phyloP scores from a whole-genome alignment of 64 coral and sea anemone genomes.

The Montipora sp. region DNA sequence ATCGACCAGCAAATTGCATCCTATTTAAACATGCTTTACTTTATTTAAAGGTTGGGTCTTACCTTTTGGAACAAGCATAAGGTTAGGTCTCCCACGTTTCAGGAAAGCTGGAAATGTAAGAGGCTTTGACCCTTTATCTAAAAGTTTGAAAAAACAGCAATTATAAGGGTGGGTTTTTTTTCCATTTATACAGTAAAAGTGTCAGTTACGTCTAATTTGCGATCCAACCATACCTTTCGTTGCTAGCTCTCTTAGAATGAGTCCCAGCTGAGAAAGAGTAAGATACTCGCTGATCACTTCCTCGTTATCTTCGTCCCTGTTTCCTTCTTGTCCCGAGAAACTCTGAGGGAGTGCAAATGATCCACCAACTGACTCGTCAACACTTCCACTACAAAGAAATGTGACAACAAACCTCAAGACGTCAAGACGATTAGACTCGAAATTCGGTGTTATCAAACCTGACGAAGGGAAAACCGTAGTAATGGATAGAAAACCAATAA shows the following conservation, averaged over 20 bases:
- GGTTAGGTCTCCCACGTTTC: slow-evolving; percentile 73
- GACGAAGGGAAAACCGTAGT: too few species aligned
- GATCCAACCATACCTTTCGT: slow-evolving; percentile 24
- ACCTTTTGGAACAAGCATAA: slow-evolving; percentile 89
- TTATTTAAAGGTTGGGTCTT: background rate
- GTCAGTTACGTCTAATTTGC: too few species aligned
- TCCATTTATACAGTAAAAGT: too few species aligned
- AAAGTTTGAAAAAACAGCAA: background rate
- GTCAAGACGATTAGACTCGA: too few species aligned
- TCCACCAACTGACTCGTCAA: background rate
- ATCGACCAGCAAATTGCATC: too few species aligned
- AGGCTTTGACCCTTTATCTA: slow-evolving; percentile 19
- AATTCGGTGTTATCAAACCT: too few species aligned
- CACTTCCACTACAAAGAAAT: background rate
- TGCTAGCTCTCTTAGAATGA: slow-evolving; percentile 52
- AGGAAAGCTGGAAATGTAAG: slow-evolving; percentile 72
- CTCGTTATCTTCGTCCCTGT: slow-evolving; percentile 13
- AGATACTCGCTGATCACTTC: slow-evolving; percentile 58
- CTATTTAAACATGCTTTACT: too few species aligned
- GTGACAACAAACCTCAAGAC: background rate
- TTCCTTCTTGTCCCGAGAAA: background rate
- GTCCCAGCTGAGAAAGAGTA: slow-evolving; percentile 61
- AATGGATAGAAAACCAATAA: too few species aligned
- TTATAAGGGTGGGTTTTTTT: too few species aligned
- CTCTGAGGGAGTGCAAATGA: background rate